Evolutionary conservation across 35 echinoderm and acorn worm species (phyloP).

Genomic region (Heliocidaris tuberculata): DNA sequence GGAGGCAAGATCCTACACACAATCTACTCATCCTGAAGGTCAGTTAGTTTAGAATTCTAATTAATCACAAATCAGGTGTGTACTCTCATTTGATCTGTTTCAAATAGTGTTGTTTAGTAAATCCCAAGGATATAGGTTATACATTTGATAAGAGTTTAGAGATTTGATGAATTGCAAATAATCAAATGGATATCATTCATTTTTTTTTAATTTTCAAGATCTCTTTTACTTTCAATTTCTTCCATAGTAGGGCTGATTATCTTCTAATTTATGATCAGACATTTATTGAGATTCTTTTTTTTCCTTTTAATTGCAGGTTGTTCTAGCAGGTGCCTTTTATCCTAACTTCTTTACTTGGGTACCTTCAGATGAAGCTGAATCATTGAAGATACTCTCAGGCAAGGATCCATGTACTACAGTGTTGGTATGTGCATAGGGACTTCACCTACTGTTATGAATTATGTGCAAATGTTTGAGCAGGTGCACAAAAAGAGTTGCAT

Average conservation of each 20-base stretch:
- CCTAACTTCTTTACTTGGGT: constrained; percentile 86
- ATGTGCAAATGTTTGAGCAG: not conserved
- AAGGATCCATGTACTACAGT: constrained; percentile 97
- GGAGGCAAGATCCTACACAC: constrained; percentile 58
- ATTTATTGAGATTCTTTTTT: not conserved
- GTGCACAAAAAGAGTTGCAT: not conserved
- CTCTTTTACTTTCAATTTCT: too few relatives aligned
- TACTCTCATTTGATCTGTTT: not conserved
- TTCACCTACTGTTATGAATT: not conserved
- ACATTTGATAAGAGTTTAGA: not conserved
- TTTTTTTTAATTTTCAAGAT: too few relatives aligned
- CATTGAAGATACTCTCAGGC: constrained; percentile 80
- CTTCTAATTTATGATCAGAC: not conserved
- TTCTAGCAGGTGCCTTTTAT: constrained; percentile 93
- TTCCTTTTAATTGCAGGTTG: constrained; percentile 54
- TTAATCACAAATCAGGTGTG: not conserved
- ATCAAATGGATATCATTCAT: not conserved
- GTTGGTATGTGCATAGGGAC: constrained; percentile 69
- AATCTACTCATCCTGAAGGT: constrained; percentile 93
- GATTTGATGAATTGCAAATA: not conserved
- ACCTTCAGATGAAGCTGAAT: constrained; percentile 83
- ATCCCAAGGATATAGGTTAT: not conserved
- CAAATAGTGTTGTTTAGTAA: too few relatives aligned
- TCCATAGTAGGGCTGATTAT: too few relatives aligned
- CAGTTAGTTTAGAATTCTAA: not conserved